A percentile compares a stretch with the other conserved stretches of the same genome.
Evolutionary conservation across 2,797 vertebrate genomes (phyloP).

Genomic region (Girardinus metallicus): DNA sequence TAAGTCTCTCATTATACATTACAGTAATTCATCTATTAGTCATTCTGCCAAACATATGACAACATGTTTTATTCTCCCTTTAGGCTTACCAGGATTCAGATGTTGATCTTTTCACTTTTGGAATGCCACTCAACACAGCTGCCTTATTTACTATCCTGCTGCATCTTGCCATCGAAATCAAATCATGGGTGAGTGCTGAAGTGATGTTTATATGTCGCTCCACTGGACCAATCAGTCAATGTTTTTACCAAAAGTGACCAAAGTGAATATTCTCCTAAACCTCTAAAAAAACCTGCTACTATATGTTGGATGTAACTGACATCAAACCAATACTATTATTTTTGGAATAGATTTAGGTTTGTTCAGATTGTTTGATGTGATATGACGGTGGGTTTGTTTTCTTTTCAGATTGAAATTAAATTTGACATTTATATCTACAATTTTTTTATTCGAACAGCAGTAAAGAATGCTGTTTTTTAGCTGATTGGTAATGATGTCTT

Average conservation of each 20-base stretch:
- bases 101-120: conserved; percentile 89
- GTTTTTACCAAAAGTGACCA: not conserved
- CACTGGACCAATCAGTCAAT: not conserved
- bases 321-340: not conserved
- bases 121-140: conserved; percentile 90
- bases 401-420: not conserved
- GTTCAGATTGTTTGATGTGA: not conserved
- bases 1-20: not conserved
- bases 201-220: not conserved
- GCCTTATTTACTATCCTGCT: conserved; percentile 91
- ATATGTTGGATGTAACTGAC: not conserved
- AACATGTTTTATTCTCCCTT: conserved; percentile 35
- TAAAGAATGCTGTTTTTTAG: not conserved
- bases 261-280: not conserved
- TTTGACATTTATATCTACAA: not conserved
- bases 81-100: conserved; percentile 88
- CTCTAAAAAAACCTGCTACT: not conserved
- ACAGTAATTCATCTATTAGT: not conserved
- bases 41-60: conserved; percentile 21
- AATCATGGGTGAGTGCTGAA: conserved; percentile 87
- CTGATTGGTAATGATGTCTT: not conserved
- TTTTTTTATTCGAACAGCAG: not conserved
- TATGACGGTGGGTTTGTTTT: not conserved
- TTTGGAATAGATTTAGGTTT: not conserved
- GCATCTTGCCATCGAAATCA: conserved; percentile 95